phyloP scores from a whole-genome alignment of 2,113 vertebrate genomes.

The Entomyzon cyanotis region DNA sequence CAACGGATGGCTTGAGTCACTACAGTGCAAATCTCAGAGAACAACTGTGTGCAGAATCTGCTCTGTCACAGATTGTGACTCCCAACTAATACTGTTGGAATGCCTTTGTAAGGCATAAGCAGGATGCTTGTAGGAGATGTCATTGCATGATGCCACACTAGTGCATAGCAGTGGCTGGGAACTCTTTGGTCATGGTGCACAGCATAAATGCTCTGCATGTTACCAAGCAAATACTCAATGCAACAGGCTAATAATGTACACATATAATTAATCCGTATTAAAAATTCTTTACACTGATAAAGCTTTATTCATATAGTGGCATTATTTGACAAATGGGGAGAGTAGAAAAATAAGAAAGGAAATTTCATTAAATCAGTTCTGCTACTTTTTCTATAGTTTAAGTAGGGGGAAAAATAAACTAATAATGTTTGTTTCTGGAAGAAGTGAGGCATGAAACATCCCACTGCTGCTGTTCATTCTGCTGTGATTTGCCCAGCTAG shows the following conservation, averaged over 20 bases:
- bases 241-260: neutral
- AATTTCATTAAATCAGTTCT: neutral
- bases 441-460: neutral
- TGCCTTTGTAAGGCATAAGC: neutral
- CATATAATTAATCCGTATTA: neutral
- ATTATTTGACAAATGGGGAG: neutral
- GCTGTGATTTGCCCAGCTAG: neutral
- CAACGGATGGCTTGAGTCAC: neutral
- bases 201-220: neutral
- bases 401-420: neutral
- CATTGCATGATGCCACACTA: fast-evolving
- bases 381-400: neutral
- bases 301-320: neutral
- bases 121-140: neutral
- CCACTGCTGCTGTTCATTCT: neutral
- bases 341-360: neutral
- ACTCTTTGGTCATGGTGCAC: neutral
- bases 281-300: neutral
- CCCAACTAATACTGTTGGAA: neutral
- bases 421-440: neutral
- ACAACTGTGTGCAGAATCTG: neutral
- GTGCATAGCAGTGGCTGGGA: neutral
- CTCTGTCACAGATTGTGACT: neutral
- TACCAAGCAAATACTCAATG: neutral
- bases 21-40: neutral